Percentiles rank a stretch among this genome's conserved stretches.
phyloP scores from a whole-genome alignment of 1,140 invertebrate genomes.

The Gryon sp. region DNA sequence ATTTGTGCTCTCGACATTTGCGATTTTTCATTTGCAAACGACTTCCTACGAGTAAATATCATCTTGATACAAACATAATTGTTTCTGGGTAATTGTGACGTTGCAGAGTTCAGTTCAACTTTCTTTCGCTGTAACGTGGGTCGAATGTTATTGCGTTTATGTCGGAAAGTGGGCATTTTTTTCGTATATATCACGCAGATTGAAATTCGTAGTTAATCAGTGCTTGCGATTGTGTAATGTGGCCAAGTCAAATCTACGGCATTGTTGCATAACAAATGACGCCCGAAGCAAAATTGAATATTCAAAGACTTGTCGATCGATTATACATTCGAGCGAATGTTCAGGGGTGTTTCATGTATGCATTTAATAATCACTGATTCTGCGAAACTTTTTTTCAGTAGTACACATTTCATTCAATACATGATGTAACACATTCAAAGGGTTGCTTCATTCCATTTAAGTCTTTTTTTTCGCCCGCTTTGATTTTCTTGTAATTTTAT shows the following conservation, averaged over 20 bases:
- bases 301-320: slow-evolving; percentile 16
- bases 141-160: slow-evolving; percentile 27
- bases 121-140: slow-evolving; percentile 39
- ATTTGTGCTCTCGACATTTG: slow-evolving; percentile 45
- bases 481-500: too few relatives aligned
- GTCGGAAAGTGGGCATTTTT: slow-evolving; percentile 26
- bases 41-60: slow-evolving; percentile 54
- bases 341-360: neutral
- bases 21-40: slow-evolving; percentile 30
- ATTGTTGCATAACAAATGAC: slow-evolving; percentile 35
- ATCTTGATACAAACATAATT: slow-evolving; percentile 57
- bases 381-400: too few relatives aligned
- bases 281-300: slow-evolving; percentile 35
- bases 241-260: slow-evolving; percentile 23
- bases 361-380: neutral
- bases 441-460: too few relatives aligned
- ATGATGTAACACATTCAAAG: too few relatives aligned
- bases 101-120: slow-evolving; percentile 43
- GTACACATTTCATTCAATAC: too few relatives aligned
- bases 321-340: slow-evolving; percentile 36
- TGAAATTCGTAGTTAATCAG: slow-evolving; percentile 34
- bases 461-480: too few relatives aligned
- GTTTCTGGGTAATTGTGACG: slow-evolving; percentile 45
- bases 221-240: slow-evolving; percentile 28
- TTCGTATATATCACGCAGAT: neutral